Evolutionary conservation across 1,140 invertebrate species (phyloP).

Genomic region (Colletes latitarsis): DNA sequence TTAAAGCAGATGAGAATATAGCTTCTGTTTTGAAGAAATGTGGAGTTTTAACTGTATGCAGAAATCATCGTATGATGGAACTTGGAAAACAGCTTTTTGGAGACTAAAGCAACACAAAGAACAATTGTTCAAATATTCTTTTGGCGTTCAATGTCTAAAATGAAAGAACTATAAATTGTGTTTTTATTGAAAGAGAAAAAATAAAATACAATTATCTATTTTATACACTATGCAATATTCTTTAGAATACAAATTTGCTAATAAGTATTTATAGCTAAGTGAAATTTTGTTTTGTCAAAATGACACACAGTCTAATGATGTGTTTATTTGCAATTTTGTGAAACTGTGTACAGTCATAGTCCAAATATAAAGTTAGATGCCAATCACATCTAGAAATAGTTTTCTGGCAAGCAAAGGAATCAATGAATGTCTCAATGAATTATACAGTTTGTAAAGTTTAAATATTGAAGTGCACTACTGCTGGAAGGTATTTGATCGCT

Average conservation of each 20-base stretch:
- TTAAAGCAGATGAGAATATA: constrained; percentile 89
- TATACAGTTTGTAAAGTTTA: constrained; percentile 24
- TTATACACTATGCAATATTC: not conserved
- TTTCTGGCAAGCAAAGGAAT: constrained; percentile 58
- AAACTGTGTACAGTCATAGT: constrained; percentile 43
- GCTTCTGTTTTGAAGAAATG: constrained; percentile 90
- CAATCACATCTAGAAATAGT: constrained; percentile 73
- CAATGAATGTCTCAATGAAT: constrained; percentile 22
- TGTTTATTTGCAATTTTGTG: constrained; percentile 27
- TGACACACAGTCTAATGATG: not conserved
- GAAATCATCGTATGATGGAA: constrained; percentile 93
- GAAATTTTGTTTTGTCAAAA: not conserved
- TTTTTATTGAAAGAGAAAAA: not conserved
- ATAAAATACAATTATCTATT: not conserved
- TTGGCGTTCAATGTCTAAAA: not conserved
- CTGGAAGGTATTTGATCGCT: too few relatives aligned
- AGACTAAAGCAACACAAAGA: constrained; percentile 83
- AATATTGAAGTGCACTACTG: constrained; percentile 9
- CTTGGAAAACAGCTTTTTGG: constrained; percentile 92
- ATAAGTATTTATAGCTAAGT: not conserved
- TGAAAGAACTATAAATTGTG: constrained; percentile 5
- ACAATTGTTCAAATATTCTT: not conserved
- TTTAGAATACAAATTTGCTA: constrained; percentile 1
- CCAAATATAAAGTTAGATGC: constrained; percentile 68
- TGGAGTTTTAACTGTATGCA: constrained; percentile 90